Evolutionary conservation across 2,888 invertebrate genomes (phyloP).

Genomic region (Drosophila bunnanda): DNA sequence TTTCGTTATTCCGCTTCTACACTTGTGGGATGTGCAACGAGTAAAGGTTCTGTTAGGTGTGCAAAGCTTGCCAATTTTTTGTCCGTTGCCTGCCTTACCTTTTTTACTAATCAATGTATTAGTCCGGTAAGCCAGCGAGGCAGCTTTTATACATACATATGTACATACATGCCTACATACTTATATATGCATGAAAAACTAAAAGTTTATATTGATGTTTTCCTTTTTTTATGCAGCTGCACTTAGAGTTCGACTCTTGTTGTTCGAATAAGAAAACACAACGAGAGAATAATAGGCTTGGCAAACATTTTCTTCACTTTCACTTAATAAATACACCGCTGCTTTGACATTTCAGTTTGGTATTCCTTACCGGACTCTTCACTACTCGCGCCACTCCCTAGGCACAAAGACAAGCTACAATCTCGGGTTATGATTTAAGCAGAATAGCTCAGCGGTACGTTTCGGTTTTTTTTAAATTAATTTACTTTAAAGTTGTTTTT

Average conservation of each 20-base stretch:
- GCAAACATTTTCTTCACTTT: not conserved
- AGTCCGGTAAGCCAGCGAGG: conserved; percentile 48
- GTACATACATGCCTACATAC: not conserved
- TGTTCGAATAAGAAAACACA: not conserved
- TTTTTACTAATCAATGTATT: conserved; percentile 31
- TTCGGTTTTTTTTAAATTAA: not conserved
- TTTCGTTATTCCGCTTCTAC: not conserved
- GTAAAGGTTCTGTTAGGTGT: no score
- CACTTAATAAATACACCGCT: not conserved
- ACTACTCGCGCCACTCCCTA: not conserved
- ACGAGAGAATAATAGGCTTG: not conserved
- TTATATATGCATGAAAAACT: not conserved
- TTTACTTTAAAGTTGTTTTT: not conserved
- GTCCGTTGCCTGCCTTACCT: conserved; percentile 41
- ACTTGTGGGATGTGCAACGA: not conserved
- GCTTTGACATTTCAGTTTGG: not conserved
- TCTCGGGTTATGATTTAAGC: not conserved
- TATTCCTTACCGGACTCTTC: conserved; percentile 3
- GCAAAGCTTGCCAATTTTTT: not conserved
- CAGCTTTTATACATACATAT: conserved; percentile 31
- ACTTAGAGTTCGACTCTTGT: not conserved
- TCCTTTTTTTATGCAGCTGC: not conserved
- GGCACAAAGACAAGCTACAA: not conserved
- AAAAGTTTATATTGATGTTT: not conserved
- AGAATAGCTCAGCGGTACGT: not conserved